Evolutionary conservation across 2,113 vertebrate species (phyloP).

Genomic region (Chionodraco myersi): DNA sequence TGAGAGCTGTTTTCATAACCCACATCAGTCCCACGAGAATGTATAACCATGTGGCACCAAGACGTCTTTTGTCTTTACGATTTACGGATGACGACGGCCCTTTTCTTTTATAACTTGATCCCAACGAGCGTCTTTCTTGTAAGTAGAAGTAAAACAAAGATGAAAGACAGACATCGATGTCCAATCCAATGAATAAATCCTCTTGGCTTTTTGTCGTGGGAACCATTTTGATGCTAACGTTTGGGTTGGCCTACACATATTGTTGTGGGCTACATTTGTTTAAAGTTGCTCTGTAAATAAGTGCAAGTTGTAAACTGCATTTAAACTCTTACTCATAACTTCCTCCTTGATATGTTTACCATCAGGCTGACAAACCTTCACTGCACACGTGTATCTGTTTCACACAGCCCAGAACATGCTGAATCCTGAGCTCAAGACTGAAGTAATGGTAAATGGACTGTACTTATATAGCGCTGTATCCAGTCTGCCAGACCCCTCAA

Average conservation of each 20-base stretch:
- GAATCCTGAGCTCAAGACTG: background rate
- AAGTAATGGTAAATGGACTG: background rate
- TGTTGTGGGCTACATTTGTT: no score
- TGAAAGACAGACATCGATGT: no score
- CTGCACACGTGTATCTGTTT: background rate
- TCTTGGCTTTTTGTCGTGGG: no score
- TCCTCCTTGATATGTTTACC: background rate
- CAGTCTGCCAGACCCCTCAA: no score
- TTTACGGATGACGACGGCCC: background rate
- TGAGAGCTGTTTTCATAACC: slow-evolving; percentile 17
- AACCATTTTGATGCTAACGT: no score
- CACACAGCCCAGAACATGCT: background rate
- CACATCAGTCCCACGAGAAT: background rate
- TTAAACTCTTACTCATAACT: background rate
- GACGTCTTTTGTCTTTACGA: slow-evolving; percentile 2
- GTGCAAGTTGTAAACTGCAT: background rate
- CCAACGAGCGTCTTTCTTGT: no score
- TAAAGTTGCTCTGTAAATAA: background rate
- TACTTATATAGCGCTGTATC: no score
- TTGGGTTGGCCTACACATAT: no score
- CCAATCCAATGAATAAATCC: no score
- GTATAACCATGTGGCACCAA: background rate
- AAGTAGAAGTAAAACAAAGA: no score
- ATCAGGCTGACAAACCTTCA: background rate
- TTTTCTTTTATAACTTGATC: no score